A percentile compares a stretch with the other conserved stretches of the same genome.
Evolutionary conservation across 1,140 invertebrate species (phyloP).

Genomic region (Drosophila bocki): DNA sequence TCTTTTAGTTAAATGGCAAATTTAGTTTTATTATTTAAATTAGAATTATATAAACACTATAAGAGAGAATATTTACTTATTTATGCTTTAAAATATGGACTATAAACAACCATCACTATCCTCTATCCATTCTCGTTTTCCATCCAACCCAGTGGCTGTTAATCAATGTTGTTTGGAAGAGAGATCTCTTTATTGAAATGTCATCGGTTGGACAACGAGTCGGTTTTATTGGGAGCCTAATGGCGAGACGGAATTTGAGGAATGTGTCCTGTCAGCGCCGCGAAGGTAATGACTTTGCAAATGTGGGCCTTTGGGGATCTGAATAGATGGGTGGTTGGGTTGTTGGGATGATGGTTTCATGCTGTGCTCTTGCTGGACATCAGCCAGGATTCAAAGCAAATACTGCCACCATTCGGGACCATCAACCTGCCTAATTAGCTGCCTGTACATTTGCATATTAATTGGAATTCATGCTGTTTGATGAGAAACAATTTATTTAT

Average conservation of each 20-base stretch:
- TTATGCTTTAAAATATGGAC: not conserved
- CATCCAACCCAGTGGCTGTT: slow-evolving; percentile 7
- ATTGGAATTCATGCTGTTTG: slow-evolving; percentile 60
- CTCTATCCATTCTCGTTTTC: not conserved
- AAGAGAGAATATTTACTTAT: not conserved
- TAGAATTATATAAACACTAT: too few species aligned
- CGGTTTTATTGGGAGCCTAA: slow-evolving; percentile 23
- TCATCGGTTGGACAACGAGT: slow-evolving; percentile 22
- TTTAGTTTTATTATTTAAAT: too few species aligned
- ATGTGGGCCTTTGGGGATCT: slow-evolving; percentile 23
- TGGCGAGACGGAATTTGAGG: slow-evolving; percentile 17
- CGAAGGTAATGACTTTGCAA: slow-evolving; percentile 44
- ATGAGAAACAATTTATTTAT: slow-evolving; percentile 57
- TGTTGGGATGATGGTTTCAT: not conserved
- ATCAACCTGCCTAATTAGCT: slow-evolving; percentile 42
- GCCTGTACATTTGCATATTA: slow-evolving; percentile 65
- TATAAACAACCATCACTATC: not conserved
- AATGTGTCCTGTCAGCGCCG: slow-evolving; percentile 38
- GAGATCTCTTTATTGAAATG: slow-evolving; percentile 44
- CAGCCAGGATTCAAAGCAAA: slow-evolving; percentile 2
- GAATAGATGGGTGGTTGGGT: slow-evolving; percentile 1
- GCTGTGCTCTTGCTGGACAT: slow-evolving; percentile 7
- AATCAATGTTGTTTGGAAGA: slow-evolving; percentile 49
- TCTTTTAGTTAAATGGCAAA: too few species aligned
- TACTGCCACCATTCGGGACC: slow-evolving; percentile 9